These are phyloP conservation scores for Trachops cirrhosus DNA, from an alignment of 2,797 vertebrate species.

Conservation along the genomic window DNA sequence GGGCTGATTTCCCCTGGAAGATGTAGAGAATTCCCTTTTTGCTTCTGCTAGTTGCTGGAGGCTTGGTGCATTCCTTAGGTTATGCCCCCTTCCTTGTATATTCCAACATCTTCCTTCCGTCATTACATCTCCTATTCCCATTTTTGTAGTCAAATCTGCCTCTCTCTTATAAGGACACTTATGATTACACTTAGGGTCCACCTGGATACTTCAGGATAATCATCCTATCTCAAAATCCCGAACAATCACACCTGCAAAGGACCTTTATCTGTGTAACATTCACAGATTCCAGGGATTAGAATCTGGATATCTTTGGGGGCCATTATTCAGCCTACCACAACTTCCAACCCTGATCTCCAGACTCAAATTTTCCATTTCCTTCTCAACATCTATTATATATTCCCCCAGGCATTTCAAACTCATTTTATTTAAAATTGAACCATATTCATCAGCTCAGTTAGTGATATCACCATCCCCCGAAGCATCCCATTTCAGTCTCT, in stretches of 20 bases:
- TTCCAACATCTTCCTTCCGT: neutral
- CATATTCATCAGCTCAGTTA: neutral
- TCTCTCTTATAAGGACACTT: neutral
- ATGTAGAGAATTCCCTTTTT: neutral
- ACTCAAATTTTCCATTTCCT: neutral
- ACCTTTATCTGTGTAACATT: no score
- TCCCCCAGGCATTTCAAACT: neutral
- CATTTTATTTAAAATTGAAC: constrained; percentile 5
- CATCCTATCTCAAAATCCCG: no score
- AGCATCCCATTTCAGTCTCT: neutral
- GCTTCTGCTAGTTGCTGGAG: neutral
- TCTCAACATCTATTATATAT: neutral
- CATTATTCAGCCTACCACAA: neutral
- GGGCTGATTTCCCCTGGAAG: neutral
- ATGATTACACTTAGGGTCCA: neutral
- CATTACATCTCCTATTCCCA: neutral
- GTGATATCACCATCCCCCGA: neutral
- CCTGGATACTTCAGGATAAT: neutral
- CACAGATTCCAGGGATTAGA: neutral
- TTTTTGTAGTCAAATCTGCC: neutral
- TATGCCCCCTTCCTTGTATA: neutral
- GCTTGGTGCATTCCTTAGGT: neutral
- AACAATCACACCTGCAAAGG: no score
- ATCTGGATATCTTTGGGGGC: neutral
- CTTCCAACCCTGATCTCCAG: neutral